Base-by-base conservation (phyloP, 2,113 vertebrate species). In the Gorsachius goisagi region DNA sequence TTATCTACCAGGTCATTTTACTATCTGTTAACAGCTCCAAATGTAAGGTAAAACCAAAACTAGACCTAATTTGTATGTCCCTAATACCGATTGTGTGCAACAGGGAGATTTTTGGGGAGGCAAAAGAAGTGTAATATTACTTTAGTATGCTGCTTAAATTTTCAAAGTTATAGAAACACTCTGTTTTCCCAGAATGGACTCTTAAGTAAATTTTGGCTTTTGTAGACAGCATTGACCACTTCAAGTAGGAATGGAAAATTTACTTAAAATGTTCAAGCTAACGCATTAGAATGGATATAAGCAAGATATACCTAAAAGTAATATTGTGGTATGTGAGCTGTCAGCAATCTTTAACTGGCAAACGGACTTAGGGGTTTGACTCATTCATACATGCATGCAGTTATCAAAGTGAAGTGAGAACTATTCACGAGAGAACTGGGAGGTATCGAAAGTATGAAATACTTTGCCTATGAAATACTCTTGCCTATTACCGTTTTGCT, bases 1-100 rank as follows among this genome's bases (percentile, higher is more conserved):
- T 95, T 93, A 91, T 21, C 94, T 88, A 88, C 81, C 41, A 87
- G 91, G 78, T 86, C 33, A 58, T 80, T 80, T 91, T 97, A 32
- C 50, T 88, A 23, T 73, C 37, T 2, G 15, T 83, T 84, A 85
- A 77, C 35, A 94, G 49, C 41, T 76, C 32, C 24, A 69, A 64
- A 68, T 89, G 23, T 68, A 87, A 53, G 45, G 64, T 63, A 63
- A 89, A 78, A 37, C 9, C 50, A 74, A 95, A 78, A 60, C 69
- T 49, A 88, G 39, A 28, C 5, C 86, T 32, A 53, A 49, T 88
- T 63, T 60, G 8, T 67, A 17, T 75, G 37, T 62, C 67, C 45
- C 62, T 88, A 83, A 47, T 81, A 77, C 47, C 93, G 71, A 88
- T 68, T 89, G 64, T 74, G 23, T 62, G 5, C 55, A 93, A 33